phyloP scores from a whole-genome alignment of 2,888 invertebrate species.

The Desoria tigrina region DNA sequence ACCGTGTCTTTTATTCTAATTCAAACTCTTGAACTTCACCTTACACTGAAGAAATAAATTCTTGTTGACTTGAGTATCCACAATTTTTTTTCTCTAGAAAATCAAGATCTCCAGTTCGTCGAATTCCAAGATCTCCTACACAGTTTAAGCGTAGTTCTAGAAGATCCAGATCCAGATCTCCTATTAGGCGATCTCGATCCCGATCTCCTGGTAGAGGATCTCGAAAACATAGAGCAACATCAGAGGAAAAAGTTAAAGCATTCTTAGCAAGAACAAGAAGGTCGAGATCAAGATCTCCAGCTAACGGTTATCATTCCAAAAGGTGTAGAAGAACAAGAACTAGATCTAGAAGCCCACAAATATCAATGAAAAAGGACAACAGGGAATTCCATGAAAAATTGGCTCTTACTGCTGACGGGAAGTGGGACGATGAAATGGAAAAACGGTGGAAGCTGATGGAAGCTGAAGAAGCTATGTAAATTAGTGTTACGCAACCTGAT shows the following conservation, averaged over 20 bases:
- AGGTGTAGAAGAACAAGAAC: conserved; percentile 30
- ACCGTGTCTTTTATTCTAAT: too few species aligned
- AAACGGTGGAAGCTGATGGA: conserved; percentile 49
- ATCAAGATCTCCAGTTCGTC: background rate
- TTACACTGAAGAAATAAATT: background rate
- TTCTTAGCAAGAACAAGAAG: conserved; percentile 42
- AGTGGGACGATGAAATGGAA: conserved; percentile 51
- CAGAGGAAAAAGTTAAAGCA: conserved; percentile 36
- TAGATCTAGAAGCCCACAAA: conserved; percentile 15
- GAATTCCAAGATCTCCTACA: background rate
- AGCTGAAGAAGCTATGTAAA: conserved; percentile 45
- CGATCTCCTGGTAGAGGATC: conserved; percentile 23
- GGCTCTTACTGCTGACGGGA: conserved; percentile 45
- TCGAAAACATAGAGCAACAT: conserved; percentile 15
- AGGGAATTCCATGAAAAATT: conserved; percentile 47
- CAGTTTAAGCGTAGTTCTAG: too few species aligned
- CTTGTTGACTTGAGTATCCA: background rate
- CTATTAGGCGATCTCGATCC: conserved; percentile 27
- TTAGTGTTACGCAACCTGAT: background rate
- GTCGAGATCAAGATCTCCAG: conserved; percentile 29
- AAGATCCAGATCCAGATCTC: conserved; percentile 20
- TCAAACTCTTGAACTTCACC: background rate
- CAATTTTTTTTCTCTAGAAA: background rate
- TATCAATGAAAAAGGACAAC: conserved; percentile 29
- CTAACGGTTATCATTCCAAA: conserved; percentile 20